Conservation (phyloP, 2,113 vertebrate genomes). For the Phalacrocorax brasilianus region DNA sequence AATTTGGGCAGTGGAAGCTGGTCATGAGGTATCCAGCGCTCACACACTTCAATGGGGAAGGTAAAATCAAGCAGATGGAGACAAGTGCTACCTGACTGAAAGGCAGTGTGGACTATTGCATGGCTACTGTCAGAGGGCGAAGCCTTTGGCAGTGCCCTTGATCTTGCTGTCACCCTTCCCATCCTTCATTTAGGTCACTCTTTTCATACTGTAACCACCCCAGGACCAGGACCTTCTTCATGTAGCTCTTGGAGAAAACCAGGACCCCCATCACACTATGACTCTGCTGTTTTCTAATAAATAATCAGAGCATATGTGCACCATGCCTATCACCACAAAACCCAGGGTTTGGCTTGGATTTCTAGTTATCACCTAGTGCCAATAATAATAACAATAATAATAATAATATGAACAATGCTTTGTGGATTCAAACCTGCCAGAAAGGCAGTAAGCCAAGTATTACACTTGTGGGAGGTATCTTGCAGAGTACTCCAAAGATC, state of each 20-base stretch:
- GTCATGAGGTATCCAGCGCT: rapidly evolving
- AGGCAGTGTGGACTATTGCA: neutral
- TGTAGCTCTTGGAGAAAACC: neutral
- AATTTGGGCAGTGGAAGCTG: neutral
- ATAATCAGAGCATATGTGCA: conserved; percentile 38
- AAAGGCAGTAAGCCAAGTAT: conserved; percentile 44
- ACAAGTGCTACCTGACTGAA: neutral
- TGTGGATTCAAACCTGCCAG: conserved; percentile 47
- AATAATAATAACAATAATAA: conserved; percentile 67
- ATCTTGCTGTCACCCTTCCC: neutral
- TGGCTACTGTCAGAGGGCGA: neutral
- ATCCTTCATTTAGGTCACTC: neutral
- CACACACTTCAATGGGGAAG: neutral
- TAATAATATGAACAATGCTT: conserved; percentile 48
- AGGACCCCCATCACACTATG: neutral
- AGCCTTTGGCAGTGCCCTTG: conserved; percentile 28
- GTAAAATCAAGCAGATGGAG: neutral
- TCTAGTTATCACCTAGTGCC: conserved; percentile 41
- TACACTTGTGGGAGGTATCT: conserved; percentile 65
- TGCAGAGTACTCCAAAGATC: conserved; percentile 47
- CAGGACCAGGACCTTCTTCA: neutral
- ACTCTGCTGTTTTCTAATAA: neutral
- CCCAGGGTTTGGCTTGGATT: neutral
- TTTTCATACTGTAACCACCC: neutral
- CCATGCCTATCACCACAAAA: conserved; percentile 32